Evolutionary conservation across 23 tunicate species (phyloP), one percentile per base, ranked within the genome.

Genomic region (Aplidium turbinatum): DNA sequence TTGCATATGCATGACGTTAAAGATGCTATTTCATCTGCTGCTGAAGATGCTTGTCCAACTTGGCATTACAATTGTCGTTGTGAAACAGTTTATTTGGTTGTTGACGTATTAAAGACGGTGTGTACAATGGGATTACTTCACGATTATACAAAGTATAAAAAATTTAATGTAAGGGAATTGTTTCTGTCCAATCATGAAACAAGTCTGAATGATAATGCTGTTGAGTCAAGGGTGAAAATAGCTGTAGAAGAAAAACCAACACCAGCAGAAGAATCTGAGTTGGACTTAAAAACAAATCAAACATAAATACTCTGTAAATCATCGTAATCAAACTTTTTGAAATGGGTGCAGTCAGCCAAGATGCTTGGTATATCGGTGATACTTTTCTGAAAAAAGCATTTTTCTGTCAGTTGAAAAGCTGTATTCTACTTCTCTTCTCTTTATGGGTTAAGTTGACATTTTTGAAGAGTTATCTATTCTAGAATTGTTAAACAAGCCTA

Each of bases 21-120:
- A 23, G 80, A 77, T 39, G 81, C 38, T 22, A 38, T 90, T 3
- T 31, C n/a, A 39, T 62, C 45, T 5, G 80, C 31, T 38, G 82
- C 72, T 13, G 23, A 70, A 36, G 70, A 63, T 19, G 57, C 47
- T 1, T 25, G 29, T 4, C 32, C 76, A 18, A 61, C 19, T 0
- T 90, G 97, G 97, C 63, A 55, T 25, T 90, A 50, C 38, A 83
- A 90, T 51, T 90, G 97, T 60, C 75, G 97, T 6, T 47, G 81
- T 1, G 35, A 77, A 1, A n/a, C 20, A 0, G 73, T 83, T 9
- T 39, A 54, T 18, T 50, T 90, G 3, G 22, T 90, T 25, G 64
- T 90, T 54, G 97, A 90, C 19, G 73, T 90, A 1, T 38, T 90
- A 7, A 32, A 45, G 13, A 47, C 70, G 64, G 89, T 78, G 6